Evolutionary conservation across 1,140 invertebrate species (phyloP).

Genomic region (Trinorchestia longiramus): DNA sequence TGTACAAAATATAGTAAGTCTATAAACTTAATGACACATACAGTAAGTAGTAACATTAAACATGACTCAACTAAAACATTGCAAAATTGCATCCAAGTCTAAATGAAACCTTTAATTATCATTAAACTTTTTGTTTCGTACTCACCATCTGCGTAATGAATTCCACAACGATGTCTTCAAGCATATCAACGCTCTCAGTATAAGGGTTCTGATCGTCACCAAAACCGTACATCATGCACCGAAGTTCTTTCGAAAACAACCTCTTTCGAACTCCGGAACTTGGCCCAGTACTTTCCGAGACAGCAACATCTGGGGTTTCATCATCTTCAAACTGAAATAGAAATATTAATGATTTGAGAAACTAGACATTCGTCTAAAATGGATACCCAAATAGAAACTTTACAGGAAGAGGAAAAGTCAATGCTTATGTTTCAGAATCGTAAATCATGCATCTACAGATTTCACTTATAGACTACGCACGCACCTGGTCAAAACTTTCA

Average conservation of each 20-base stretch:
- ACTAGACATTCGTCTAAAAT: neutral
- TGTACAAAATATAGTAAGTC: too few relatives aligned
- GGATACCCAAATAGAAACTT: neutral
- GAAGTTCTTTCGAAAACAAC: slow-evolving; percentile 89
- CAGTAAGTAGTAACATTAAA: too few relatives aligned
- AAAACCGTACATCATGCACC: slow-evolving; percentile 99
- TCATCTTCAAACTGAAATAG: slow-evolving; percentile 66
- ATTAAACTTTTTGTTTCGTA: neutral
- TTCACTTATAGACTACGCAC: neutral
- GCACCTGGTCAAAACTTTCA: slow-evolving; percentile 64
- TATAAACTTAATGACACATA: too few relatives aligned
- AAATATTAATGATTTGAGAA: neutral
- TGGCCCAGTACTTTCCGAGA: slow-evolving; percentile 58
- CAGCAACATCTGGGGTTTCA: slow-evolving; percentile 62
- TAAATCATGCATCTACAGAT: neutral
- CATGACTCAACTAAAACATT: too few relatives aligned
- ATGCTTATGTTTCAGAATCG: neutral
- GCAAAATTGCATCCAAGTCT: neutral
- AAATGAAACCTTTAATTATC: neutral
- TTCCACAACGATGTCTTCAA: slow-evolving; percentile 98
- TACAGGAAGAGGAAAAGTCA: neutral
- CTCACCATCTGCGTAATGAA: slow-evolving; percentile 95
- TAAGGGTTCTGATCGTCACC: slow-evolving; percentile 99
- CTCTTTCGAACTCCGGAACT: slow-evolving; percentile 78
- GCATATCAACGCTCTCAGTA: slow-evolving; percentile 96